Percentiles rank a stretch among this genome's conserved stretches.
Evolutionary conservation across 35 echinoderm and acorn worm species (phyloP).

Genomic region (Apostichopus californicus): DNA sequence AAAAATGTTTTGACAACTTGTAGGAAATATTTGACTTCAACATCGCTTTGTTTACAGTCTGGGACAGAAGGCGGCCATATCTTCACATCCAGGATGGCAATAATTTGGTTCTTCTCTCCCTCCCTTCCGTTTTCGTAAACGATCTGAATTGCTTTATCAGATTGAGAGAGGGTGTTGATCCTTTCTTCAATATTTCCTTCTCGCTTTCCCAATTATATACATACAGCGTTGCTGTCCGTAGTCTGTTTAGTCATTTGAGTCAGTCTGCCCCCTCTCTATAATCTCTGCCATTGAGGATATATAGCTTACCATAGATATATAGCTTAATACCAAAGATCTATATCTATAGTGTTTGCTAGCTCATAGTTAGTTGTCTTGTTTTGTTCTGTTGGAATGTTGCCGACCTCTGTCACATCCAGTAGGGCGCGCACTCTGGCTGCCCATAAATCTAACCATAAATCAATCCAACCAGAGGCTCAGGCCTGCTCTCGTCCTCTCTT

Average conservation of each 20-base stretch:
- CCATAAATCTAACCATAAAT: neutral
- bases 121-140: no score
- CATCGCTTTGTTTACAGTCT: no score
- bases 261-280: neutral
- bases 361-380: neutral
- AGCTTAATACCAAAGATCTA: no score
- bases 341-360: neutral
- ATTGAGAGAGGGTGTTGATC: neutral
- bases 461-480: neutral
- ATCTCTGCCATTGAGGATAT: neutral
- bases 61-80: neutral
- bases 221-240: neutral
- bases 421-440: neutral
- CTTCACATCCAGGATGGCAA: neutral
- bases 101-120: neutral
- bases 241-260: neutral
- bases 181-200: neutral
- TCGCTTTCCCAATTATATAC: neutral
- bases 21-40: neutral
- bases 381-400: neutral
- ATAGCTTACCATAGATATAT: no score
- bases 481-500: neutral
- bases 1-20: neutral
- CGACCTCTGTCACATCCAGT: slow-evolving; percentile 15
- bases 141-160: neutral